These are phyloP conservation scores for Manis javanica DNA, from an alignment of 2,797 vertebrate species.

Conservation along the genomic window DNA sequence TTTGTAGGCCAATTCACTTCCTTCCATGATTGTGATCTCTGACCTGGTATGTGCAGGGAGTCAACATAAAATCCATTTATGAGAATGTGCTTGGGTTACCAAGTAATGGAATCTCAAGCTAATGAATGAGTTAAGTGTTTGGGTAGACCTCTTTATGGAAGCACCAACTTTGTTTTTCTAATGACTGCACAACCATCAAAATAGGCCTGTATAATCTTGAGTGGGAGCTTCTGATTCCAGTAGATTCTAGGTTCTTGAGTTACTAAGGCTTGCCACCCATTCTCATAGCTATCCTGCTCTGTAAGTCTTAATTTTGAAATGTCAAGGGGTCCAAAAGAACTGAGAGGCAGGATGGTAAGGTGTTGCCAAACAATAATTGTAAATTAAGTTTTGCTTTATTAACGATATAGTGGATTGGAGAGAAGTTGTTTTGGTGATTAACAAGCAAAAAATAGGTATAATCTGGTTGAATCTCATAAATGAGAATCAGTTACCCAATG, in stretches of 20 bases:
- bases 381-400: neutral
- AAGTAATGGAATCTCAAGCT: conserved; percentile 56
- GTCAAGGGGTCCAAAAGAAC: neutral
- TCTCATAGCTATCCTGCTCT: neutral
- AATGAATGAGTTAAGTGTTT: conserved; percentile 34
- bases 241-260: neutral
- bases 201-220: neutral
- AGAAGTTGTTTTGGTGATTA: conserved; percentile 18
- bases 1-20: conserved; percentile 64
- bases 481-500: neutral
- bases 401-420: neutral
- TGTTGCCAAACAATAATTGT: neutral
- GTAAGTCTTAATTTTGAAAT: neutral
- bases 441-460: neutral
- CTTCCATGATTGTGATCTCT: conserved; percentile 64
- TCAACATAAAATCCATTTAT: conserved; percentile 78
- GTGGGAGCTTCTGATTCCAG: neutral
- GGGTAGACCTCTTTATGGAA: conserved; percentile 45
- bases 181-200: conserved; percentile 16
- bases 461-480: conserved; percentile 11
- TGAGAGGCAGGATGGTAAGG: neutral
- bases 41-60: conserved; percentile 54
- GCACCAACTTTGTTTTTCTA: neutral
- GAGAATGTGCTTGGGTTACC: conserved; percentile 53
- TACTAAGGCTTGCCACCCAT: neutral